Conservation (phyloP, 1,140 invertebrate species). For the Lutraria rhynchaena region DNA sequence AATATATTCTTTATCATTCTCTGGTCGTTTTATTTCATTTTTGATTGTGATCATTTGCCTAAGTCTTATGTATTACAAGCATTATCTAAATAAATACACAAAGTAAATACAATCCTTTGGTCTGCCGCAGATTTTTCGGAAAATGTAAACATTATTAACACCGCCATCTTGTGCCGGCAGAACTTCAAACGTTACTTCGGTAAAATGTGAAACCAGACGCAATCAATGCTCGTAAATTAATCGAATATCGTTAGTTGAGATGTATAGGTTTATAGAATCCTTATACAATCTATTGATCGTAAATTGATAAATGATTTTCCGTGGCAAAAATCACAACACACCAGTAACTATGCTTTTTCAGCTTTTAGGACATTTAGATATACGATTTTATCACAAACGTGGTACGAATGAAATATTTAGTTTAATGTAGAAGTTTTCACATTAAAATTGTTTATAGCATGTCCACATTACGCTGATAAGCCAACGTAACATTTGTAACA, state of each 20-base stretch:
- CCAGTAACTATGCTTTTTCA: no score
- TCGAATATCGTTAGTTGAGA: slow-evolving; percentile 35
- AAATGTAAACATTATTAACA: slow-evolving; percentile 35
- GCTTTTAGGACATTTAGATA: no score
- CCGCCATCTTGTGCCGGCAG: neutral
- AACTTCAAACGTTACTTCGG: slow-evolving; percentile 50
- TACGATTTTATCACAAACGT: no score
- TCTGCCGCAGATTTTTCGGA: slow-evolving; percentile 9
- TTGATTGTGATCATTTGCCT: neutral
- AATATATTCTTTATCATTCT: neutral
- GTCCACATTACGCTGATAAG: no score
- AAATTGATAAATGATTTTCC: slow-evolving; percentile 9
- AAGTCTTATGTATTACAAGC: slow-evolving; percentile 23
- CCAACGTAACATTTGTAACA: no score
- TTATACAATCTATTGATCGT: slow-evolving; percentile 34
- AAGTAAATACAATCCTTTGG: slow-evolving; percentile 41
- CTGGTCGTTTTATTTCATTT: slow-evolving; percentile 6
- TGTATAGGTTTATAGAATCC: slow-evolving; percentile 1
- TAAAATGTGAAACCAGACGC: neutral
- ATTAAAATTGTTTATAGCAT: no score
- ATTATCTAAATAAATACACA: slow-evolving; percentile 43
- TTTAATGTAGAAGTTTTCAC: no score
- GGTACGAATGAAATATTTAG: no score
- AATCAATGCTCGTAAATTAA: slow-evolving; percentile 36
- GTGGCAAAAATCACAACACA: no score